These are phyloP conservation scores for Fratercula arctica DNA, from an alignment of 2,797 vertebrate species.

Conservation along the genomic window DNA sequence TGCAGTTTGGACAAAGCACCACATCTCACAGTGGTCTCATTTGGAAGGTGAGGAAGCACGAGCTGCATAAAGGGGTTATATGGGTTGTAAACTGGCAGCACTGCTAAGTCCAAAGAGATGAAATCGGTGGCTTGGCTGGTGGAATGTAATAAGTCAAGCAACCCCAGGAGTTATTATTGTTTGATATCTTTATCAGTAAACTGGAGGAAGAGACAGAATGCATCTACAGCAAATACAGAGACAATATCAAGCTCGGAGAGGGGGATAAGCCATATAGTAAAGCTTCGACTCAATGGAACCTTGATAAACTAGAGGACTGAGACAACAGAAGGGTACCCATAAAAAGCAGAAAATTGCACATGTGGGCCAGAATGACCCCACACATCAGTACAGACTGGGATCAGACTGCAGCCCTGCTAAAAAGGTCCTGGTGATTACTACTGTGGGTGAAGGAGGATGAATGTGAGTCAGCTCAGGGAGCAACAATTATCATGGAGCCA, in stretches of 20 bases:
- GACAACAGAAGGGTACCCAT: background rate
- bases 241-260: background rate
- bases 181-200: background rate
- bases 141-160: background rate
- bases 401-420: background rate
- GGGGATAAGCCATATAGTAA: accelerated
- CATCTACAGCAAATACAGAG: background rate
- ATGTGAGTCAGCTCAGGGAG: accelerated
- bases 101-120: background rate
- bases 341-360: background rate
- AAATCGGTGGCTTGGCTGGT: background rate
- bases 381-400: background rate
- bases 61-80: background rate
- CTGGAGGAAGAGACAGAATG: background rate
- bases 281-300: background rate
- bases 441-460: background rate
- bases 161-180: background rate
- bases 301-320: background rate
- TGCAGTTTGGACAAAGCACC: accelerated
- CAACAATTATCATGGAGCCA: background rate
- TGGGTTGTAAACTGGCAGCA: background rate
- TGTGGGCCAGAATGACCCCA: background rate
- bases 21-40: accelerated
- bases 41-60: background rate
- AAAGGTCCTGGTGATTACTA: background rate